Percentiles rank a stretch among this genome's conserved stretches.
Evolutionary conservation across 2,888 invertebrate species (phyloP).

Genomic region (Sphinx pinastri): DNA sequence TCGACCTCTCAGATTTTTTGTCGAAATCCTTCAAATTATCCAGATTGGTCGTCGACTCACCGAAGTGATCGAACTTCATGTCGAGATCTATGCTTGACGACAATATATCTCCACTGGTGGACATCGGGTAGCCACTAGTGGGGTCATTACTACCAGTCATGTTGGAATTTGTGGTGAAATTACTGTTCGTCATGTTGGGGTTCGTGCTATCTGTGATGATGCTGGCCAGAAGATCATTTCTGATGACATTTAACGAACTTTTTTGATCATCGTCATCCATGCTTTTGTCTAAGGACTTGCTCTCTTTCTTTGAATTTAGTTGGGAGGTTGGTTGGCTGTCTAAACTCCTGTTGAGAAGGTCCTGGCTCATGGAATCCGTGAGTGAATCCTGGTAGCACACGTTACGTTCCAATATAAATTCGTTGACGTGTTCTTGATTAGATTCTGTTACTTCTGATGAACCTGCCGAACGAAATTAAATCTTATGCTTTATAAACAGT

Average conservation of each 20-base stretch:
- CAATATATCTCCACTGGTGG: conserved; percentile 68
- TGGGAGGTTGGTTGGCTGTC: conserved; percentile 66
- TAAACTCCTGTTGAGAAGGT: conserved; percentile 66
- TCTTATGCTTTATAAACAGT: no score
- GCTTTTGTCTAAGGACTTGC: conserved; percentile 66
- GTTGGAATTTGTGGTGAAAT: conserved; percentile 74
- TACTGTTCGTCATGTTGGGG: conserved; percentile 73
- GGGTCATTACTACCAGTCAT: conserved; percentile 75
- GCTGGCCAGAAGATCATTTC: conserved; percentile 63
- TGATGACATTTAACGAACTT: conserved; percentile 69
- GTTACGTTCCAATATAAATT: conserved; percentile 77
- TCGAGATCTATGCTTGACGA: conserved; percentile 80
- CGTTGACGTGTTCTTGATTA: conserved; percentile 73
- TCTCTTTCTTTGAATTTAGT: conserved; percentile 61
- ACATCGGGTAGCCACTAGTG: conserved; percentile 74
- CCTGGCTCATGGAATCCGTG: conserved; percentile 75
- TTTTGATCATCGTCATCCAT: conserved; percentile 70
- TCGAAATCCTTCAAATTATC: conserved; percentile 61
- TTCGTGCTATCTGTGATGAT: conserved; percentile 74
- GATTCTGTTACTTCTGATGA: conserved; percentile 74
- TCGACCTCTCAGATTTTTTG: conserved; percentile 49
- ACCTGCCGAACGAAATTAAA: conserved; percentile 45
- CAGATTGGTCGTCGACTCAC: conserved; percentile 72
- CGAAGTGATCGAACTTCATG: conserved; percentile 87
- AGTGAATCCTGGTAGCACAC: conserved; percentile 80